Base-by-base conservation (phyloP, 2,888 invertebrate species). In the Prionchulus punctatus region DNA sequence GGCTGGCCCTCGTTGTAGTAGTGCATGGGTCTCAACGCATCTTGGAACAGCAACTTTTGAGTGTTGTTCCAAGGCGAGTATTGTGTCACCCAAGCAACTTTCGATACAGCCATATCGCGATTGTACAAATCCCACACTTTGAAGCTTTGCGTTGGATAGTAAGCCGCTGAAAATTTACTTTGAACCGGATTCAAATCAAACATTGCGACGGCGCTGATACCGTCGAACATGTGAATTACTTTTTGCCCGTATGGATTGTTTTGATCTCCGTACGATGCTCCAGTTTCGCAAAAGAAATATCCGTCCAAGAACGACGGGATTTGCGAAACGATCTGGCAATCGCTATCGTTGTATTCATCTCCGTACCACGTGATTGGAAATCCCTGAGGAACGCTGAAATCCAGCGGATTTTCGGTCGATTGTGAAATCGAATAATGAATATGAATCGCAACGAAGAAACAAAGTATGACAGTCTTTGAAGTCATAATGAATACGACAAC, bases 221-320 rank as follows among this genome's bases (percentile, higher is more conserved):
- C 69, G 48, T 69, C 69, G 53, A 70, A 68, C 67, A 69, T 65
- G 57, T 68, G 68, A n/a, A n/a, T n/a, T n/a, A n/a, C n/a, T n/a
- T n/a, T n/a, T n/a, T n/a, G n/a, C n/a, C n/a, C n/a, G n/a, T n/a
- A n/a, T n/a, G n/a, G n/a, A n/a, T n/a, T n/a, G n/a, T n/a, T n/a
- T n/a, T n/a, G n/a, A 43, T 61, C 67, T 30, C 69, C 69, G 55
- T 69, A 69, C 0, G 68, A 62, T 1, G 69, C 69, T 7, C 67
- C 67, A 1, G 69, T 55, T 60, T 69, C 69, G 53, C 69, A 68
- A 26, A 69, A 59, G 55, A 70, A 70, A 56, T 67, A 69, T 26
- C 69, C 69, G 56, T 70, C 69, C 66, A 57, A 49, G 12, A 25
- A 55, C 21, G 4, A 18, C n/a, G 54, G 54, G 15, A 53, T 4